A percentile compares a stretch with the other conserved stretches of the same genome.
These are phyloP conservation scores for Epizoanthus rinbou DNA, from an alignment of 92 coral and sea anemone species.

Conservation along the genomic window DNA sequence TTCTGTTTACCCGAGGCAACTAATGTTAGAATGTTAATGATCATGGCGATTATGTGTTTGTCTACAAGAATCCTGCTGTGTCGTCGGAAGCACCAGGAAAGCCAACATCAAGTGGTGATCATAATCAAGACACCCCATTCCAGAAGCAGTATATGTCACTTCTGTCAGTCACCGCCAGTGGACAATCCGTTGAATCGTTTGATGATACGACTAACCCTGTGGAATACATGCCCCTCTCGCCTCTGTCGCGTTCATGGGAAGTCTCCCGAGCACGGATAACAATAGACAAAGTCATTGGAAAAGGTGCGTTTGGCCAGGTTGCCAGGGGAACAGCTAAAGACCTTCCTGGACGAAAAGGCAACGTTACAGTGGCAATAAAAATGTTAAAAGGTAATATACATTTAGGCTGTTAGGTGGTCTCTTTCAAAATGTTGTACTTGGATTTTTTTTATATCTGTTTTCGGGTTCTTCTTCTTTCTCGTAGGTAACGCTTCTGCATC, in stretches of 20 bases:
- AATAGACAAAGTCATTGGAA: slow-evolving; percentile 39
- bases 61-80: neutral
- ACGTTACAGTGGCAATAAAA: slow-evolving; percentile 46
- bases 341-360: slow-evolving; percentile 21
- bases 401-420: too few species aligned
- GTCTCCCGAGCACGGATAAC: slow-evolving; percentile 25
- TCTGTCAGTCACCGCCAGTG: slow-evolving; percentile 1
- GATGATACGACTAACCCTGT: neutral
- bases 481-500: too few species aligned
- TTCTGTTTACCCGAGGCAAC: too few species aligned
- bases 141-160: slow-evolving; percentile 20
- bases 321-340: slow-evolving; percentile 46
- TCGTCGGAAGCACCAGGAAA: too few species aligned
- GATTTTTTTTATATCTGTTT: too few species aligned
- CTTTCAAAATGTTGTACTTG: too few species aligned
- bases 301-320: neutral
- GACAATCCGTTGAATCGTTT: neutral
- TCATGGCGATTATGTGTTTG: too few species aligned
- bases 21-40: too few species aligned
- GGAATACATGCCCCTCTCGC: slow-evolving; percentile 26
- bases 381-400: slow-evolving; percentile 42
- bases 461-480: too few species aligned
- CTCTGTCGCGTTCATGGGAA: slow-evolving; percentile 46
- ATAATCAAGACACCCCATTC: neutral
- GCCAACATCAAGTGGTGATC: neutral